A percentile compares a stretch with the other conserved stretches of the same genome.
These are phyloP conservation scores for Pollenia angustigena DNA, from an alignment of 2,888 invertebrate genomes.

Conservation along the genomic window DNA sequence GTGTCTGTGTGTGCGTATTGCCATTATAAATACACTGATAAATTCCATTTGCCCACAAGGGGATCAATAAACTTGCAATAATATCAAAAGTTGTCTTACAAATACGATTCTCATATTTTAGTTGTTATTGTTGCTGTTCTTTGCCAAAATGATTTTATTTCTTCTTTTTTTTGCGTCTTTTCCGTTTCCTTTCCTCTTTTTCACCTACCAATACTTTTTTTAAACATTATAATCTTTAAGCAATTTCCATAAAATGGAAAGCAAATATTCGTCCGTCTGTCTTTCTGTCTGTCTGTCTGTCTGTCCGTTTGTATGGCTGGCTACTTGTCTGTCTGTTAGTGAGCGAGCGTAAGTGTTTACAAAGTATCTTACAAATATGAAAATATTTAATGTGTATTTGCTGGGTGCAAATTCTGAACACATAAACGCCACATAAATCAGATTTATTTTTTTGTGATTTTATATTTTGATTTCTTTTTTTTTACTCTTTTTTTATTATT, in stretches of 20 bases:
- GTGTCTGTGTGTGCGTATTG: slow-evolving; percentile 15
- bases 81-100: slow-evolving; percentile 66
- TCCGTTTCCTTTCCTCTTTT: background rate
- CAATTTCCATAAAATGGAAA: slow-evolving; percentile 80
- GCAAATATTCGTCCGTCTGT: slow-evolving; percentile 78
- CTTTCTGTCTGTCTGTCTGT: slow-evolving; percentile 47
- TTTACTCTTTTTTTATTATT: background rate
- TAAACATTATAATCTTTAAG: slow-evolving; percentile 61
- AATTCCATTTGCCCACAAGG: slow-evolving; percentile 50
- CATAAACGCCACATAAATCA: slow-evolving; percentile 80
- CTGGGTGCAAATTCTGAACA: slow-evolving; percentile 73
- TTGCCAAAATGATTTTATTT: slow-evolving; percentile 51
- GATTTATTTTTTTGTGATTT: slow-evolving; percentile 76
- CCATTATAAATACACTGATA: slow-evolving; percentile 38
- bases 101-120: slow-evolving; percentile 62
- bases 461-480: slow-evolving; percentile 48
- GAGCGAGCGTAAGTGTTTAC: slow-evolving; percentile 10
- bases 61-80: slow-evolving; percentile 72
- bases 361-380: slow-evolving; percentile 63
- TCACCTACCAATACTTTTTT: slow-evolving; percentile 40
- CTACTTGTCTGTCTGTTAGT: slow-evolving; percentile 33
- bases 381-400: slow-evolving; percentile 55
- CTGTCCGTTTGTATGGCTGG: background rate
- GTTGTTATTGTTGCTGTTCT: slow-evolving; percentile 26
- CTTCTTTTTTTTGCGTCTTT: background rate